Conservation (phyloP, 1,140 invertebrate genomes). For the Trachymyrmex septentrionalis region DNA sequence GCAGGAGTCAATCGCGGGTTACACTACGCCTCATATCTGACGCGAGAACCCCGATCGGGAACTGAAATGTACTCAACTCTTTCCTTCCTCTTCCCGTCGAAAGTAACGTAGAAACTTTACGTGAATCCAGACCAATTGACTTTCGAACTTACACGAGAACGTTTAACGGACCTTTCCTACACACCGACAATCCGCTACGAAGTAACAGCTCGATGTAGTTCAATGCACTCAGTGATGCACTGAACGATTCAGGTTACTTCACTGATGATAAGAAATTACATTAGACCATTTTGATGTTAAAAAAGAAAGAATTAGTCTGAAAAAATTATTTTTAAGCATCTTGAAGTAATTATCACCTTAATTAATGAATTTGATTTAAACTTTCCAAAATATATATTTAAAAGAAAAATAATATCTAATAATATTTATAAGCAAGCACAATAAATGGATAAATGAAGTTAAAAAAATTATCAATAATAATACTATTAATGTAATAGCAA, state of each 20-base stretch:
- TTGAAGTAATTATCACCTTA: neutral
- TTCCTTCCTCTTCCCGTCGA: constrained; percentile 32
- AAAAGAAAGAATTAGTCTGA: neutral
- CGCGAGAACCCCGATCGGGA: constrained; percentile 42
- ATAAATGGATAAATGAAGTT: neutral
- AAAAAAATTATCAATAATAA: neutral
- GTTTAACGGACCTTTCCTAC: constrained; percentile 50
- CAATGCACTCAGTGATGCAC: constrained; percentile 31
- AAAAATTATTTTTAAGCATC: neutral
- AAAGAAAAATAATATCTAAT: neutral
- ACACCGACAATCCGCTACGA: constrained; percentile 37
- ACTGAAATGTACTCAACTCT: constrained; percentile 43
- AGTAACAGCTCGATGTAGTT: constrained; percentile 43
- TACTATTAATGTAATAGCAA: constrained; percentile 9
- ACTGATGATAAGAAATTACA: neutral
- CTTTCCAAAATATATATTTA: neutral
- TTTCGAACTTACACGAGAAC: constrained; percentile 57
- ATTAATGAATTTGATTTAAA: no score
- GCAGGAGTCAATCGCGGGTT: constrained; percentile 31
- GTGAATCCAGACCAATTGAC: constrained; percentile 47
- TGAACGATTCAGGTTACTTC: constrained; percentile 25
- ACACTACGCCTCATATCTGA: constrained; percentile 37
- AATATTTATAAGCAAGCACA: neutral
- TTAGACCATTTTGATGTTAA: neutral
- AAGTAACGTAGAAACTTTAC: constrained; percentile 54